These are phyloP conservation scores for Trypoxylon attenuatum DNA, from an alignment of 2,888 invertebrate species.

Conservation along the genomic window DNA sequence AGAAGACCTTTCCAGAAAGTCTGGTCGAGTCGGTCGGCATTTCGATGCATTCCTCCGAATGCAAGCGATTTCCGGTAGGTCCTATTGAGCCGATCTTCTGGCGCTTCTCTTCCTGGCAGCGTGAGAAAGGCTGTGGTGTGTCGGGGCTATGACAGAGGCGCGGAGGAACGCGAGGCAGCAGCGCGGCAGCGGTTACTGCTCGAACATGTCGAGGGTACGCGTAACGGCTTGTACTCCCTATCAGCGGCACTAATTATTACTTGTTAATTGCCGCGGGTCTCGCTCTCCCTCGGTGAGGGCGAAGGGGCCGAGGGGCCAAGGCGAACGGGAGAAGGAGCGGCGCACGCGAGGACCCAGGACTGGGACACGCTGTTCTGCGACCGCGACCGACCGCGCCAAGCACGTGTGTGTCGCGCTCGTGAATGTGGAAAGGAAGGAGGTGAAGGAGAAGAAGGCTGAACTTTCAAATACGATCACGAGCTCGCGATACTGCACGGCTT, in stretches of 20 bases:
- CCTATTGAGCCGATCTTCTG: slow-evolving; percentile 26
- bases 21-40: no score
- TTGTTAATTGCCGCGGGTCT: slow-evolving; percentile 52
- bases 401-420: neutral
- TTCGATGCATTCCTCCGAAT: no score
- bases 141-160: slow-evolving; percentile 32
- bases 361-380: neutral
- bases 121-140: slow-evolving; percentile 44
- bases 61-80: no score
- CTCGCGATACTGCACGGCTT: slow-evolving; percentile 5
- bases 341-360: neutral
- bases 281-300: neutral
- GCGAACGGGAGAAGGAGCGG: neutral
- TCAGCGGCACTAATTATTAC: slow-evolving; percentile 55
- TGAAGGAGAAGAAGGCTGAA: slow-evolving; percentile 6
- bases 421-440: neutral
- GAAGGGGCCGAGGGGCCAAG: neutral
- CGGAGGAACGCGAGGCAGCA: neutral
- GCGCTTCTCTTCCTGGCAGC: slow-evolving; percentile 42
- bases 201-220: neutral
- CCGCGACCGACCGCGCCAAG: slow-evolving; percentile 1
- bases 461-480: slow-evolving; percentile 24
- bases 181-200: neutral
- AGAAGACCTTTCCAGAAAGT: no score
- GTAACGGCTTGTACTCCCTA: slow-evolving; percentile 40